A percentile compares a stretch with the other conserved stretches of the same genome.
Conservation (phyloP, 2,888 invertebrate species). For the Cerastis leucographa region DNA sequence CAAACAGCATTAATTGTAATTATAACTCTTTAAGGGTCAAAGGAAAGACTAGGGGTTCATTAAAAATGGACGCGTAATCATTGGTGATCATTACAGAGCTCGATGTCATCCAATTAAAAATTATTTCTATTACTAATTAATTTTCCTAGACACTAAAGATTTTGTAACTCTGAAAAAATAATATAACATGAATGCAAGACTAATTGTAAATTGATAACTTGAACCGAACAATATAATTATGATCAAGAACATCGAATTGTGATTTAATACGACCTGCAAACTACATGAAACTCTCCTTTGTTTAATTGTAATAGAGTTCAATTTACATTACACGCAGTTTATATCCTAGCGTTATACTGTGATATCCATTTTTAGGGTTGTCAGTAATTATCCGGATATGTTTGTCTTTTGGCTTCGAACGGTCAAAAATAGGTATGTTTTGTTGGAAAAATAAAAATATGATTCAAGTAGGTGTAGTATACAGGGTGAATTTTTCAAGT, state of each 20-base stretch:
- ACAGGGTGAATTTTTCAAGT: no score
- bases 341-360: constrained; percentile 5
- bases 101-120: neutral
- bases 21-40: neutral
- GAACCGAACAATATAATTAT: constrained; percentile 13
- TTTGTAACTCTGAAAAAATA: neutral
- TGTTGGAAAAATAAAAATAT: neutral
- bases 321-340: constrained; percentile 36
- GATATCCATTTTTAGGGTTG: constrained; percentile 32
- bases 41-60: neutral
- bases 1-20: neutral
- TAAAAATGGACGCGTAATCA: neutral
- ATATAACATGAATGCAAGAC: neutral
- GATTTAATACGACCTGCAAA: constrained; percentile 28
- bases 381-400: neutral
- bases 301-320: constrained; percentile 36
- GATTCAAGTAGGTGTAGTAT: neutral
- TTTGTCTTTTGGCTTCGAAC: neutral
- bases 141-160: neutral
- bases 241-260: constrained; percentile 33
- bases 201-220: neutral
- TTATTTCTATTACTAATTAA: neutral
- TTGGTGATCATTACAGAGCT: neutral
- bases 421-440: neutral
- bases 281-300: constrained; percentile 29